Percentiles rank a stretch among this genome's conserved stretches.
phyloP scores from a whole-genome alignment of 2,113 vertebrate genomes.

The Hippocampus zosterae region DNA sequence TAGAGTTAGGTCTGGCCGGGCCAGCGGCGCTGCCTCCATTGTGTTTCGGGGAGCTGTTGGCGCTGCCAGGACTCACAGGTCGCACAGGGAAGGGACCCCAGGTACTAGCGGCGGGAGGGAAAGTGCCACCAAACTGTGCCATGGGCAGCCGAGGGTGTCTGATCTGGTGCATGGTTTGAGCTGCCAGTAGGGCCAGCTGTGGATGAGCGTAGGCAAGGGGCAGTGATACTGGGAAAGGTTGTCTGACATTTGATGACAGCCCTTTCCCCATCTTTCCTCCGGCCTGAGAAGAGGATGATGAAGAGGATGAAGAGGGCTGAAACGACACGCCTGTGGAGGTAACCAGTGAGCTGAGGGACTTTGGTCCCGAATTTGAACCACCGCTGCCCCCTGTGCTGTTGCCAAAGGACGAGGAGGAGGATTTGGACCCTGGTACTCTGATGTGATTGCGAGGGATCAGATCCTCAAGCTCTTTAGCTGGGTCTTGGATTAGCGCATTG shows the following conservation, averaged over 20 bases:
- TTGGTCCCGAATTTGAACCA: slow-evolving; percentile 80
- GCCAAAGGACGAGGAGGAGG: slow-evolving; percentile 77
- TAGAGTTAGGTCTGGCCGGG: slow-evolving; percentile 46
- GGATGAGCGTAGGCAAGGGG: slow-evolving; percentile 94
- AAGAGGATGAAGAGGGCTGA: slow-evolving; percentile 74
- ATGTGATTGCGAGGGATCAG: slow-evolving; percentile 98
- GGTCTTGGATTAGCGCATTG: slow-evolving; percentile 98
- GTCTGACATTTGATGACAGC: slow-evolving; percentile 85
- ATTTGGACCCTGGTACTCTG: slow-evolving; percentile 84
- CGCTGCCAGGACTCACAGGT: slow-evolving; percentile 92
- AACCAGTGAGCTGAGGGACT: slow-evolving; percentile 85
- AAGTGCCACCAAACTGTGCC: slow-evolving; percentile 96
- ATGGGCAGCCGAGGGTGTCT: slow-evolving; percentile 95
- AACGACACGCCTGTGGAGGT: slow-evolving; percentile 83
- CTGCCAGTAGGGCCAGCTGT: slow-evolving; percentile 92
- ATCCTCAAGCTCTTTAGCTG: slow-evolving; percentile 97
- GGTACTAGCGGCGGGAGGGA: slow-evolving; percentile 89
- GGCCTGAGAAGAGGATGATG: slow-evolving; percentile 82
- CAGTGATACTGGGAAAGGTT: slow-evolving; percentile 89
- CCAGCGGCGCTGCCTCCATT: slow-evolving; percentile 63
- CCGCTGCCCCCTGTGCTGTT: slow-evolving; percentile 81
- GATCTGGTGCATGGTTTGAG: slow-evolving; percentile 98
- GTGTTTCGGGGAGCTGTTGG: slow-evolving; percentile 95
- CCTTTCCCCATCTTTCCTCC: slow-evolving; percentile 87
- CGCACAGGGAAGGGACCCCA: slow-evolving; percentile 98